Conservation (phyloP, 2,797 vertebrate species). For the Carcharodon carcharias region DNA sequence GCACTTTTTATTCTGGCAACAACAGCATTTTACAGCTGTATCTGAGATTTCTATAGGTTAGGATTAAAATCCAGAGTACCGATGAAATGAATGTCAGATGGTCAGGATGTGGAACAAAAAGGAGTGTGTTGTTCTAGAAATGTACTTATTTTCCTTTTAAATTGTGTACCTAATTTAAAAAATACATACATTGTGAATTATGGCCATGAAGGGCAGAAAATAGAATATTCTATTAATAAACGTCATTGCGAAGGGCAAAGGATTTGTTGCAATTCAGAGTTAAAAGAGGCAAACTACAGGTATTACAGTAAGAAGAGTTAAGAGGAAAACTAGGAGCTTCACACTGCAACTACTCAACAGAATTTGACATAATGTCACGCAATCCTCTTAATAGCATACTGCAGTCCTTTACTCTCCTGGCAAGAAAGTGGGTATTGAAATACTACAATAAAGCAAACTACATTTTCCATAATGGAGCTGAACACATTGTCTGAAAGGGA, state of each 20-base stretch:
- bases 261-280: neutral
- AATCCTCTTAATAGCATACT: neutral
- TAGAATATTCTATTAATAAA: neutral
- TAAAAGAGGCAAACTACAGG: neutral
- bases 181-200: neutral
- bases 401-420: constrained; percentile 3
- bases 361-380: neutral
- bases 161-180: neutral
- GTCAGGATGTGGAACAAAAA: neutral
- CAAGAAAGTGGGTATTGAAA: constrained; percentile 33
- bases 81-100: neutral
- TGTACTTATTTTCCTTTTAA: neutral
- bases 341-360: constrained; percentile 18
- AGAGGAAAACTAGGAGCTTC: constrained; percentile 15
- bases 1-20: neutral
- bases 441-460: constrained; percentile 28
- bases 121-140: neutral
- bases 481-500: constrained; percentile 28
- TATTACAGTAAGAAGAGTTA: neutral
- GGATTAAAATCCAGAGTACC: constrained; percentile 5
- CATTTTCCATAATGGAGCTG: neutral
- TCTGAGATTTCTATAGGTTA: neutral
- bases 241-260: neutral
- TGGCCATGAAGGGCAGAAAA: neutral
- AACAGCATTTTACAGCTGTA: neutral